Base-by-base conservation (phyloP, 2,797 vertebrate species). In the Gila robusta region DNA sequence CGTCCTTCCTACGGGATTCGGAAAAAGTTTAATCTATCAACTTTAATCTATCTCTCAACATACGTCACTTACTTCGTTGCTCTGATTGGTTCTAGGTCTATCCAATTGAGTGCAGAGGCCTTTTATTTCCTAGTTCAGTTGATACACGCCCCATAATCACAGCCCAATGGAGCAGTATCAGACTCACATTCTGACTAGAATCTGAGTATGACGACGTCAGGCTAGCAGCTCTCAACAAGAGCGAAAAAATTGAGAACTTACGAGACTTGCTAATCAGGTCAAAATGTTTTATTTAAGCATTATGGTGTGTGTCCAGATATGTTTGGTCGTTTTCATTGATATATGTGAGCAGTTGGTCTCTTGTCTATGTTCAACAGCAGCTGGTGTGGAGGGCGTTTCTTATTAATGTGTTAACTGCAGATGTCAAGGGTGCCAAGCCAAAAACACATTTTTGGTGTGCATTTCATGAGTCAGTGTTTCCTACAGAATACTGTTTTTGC, bases 401-500 rank as follows among this genome's bases (percentile, higher is more conserved):
- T 82, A 77, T 35, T 70, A 69, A 49, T 79, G 37, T 70, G 47
- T 83, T 77, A 71, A 80, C 35, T 77, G 64, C 88, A 86, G 49
- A 85, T 71, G 54, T 86, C 17, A 49, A 54, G 37, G 26, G 17
- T 87, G 52, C 81, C 71, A 67, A 82, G 81, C 86, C 72, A 84
- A 84, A 84, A 70, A 14, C 67, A 84, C 37, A 86, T 86, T 87
- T 84, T 49, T 79, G 19, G 37, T 85, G 74, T 59, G 83, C 54
- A 23, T 52, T 73, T 66, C 47, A 39, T 14, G 32, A 67, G 73
- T 78, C 44, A 39, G n/a, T 54, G 19, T n/a, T 69, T 84, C 37
- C 39, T 35, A 1, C 28, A 66, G 26, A 62, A 66, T 66, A 21
- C 21, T 84, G 41, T 14, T 73, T 84, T 72, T 49, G 41, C 16